Percentiles rank a stretch among this genome's conserved stretches.
These are phyloP conservation scores for Sthenelais limicola DNA, from an alignment of 2,888 invertebrate genomes.

Conservation along the genomic window DNA sequence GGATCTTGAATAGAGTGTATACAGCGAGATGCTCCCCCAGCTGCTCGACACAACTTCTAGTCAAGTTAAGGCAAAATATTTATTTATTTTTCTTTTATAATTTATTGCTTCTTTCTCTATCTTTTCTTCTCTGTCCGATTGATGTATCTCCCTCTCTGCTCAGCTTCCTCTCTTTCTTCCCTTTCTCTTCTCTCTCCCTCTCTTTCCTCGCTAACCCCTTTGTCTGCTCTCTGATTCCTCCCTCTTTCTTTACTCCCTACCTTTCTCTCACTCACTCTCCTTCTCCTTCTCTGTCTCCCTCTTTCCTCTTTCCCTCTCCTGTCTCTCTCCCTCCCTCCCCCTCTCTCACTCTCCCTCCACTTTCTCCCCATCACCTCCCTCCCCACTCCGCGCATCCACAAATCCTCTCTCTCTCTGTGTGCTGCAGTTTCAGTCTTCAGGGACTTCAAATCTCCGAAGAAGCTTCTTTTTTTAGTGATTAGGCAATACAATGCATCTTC, in stretches of 20 bases:
- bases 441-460: constrained; percentile 4
- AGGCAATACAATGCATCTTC: constrained; percentile 29
- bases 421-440: no score
- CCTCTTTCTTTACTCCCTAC: not conserved
- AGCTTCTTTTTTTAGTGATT: not conserved
- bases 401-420: no score
- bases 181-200: not conserved
- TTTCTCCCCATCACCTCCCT: not conserved
- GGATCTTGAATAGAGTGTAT: no score
- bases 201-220: not conserved
- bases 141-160: no score
- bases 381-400: not conserved
- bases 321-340: not conserved
- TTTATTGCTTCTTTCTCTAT: no score
- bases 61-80: no score
- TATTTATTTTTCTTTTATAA: no score
- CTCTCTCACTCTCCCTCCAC: not conserved
- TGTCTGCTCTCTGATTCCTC: not conserved
- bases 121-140: no score
- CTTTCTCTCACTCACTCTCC: not conserved
- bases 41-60: no score
- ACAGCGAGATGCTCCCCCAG: no score
- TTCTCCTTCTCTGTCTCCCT: not conserved
- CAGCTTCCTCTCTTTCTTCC: no score
- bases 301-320: not conserved